Percentiles rank a stretch among this genome's conserved stretches.
Conservation (phyloP, 2,797 vertebrate genomes). For the Rhinella marina region DNA sequence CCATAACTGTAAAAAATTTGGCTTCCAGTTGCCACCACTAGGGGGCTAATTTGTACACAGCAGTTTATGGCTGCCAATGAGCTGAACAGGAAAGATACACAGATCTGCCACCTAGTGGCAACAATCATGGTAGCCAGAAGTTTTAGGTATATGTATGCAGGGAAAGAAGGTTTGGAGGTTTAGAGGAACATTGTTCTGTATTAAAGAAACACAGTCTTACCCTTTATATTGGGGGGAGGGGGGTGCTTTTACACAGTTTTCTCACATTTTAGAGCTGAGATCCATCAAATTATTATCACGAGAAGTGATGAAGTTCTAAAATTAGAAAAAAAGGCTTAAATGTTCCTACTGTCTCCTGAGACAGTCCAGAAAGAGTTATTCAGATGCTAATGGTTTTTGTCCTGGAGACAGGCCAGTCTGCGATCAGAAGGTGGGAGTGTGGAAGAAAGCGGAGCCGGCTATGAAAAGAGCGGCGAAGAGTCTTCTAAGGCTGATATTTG, state of each 20-base stretch:
- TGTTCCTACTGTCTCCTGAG: background rate
- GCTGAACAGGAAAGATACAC: too few relatives aligned
- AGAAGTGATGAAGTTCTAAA: background rate
- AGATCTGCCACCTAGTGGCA: too few relatives aligned
- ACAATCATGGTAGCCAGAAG: too few relatives aligned
- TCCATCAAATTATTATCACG: background rate
- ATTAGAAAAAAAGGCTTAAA: background rate
- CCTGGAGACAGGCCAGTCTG: constrained; percentile 46
- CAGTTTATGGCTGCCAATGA: too few relatives aligned
- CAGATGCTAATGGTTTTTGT: constrained; percentile 50
- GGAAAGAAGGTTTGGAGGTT: background rate
- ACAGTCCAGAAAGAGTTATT: constrained; percentile 49
- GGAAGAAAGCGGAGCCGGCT: constrained; percentile 25
- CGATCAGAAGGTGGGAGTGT: constrained; percentile 32
- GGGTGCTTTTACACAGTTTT: background rate
- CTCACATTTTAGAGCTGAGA: background rate
- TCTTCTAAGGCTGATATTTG: constrained; percentile 41
- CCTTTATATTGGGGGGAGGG: background rate
- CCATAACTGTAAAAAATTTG: background rate
- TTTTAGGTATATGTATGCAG: background rate
- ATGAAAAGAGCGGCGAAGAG: constrained; percentile 35
- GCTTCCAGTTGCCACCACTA: background rate
- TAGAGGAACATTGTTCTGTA: background rate
- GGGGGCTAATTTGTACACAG: background rate
- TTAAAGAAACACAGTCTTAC: background rate